Base-by-base conservation (phyloP, 2,113 vertebrate species). In the Chelonoidis abingdonii region DNA sequence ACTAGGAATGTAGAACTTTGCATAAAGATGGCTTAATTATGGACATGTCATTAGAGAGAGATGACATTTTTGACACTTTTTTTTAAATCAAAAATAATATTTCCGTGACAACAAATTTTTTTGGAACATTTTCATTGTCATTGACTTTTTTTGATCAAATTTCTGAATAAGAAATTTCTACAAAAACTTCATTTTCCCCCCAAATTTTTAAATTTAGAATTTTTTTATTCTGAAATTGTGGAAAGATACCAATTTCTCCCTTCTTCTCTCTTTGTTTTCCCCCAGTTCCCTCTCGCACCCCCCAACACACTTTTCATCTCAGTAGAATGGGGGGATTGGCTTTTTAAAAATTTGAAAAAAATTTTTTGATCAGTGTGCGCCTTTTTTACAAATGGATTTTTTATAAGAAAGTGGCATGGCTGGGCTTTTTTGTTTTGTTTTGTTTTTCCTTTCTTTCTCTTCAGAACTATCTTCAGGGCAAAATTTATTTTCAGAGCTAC, bases 391-490 rank as follows among this genome's bases (percentile, higher is more conserved):
- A 90, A 92, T 89, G 76, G 12, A 27, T 54, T n/a, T 94, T 94
- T 94, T 16, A 1, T 85, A 78, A 86, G 75, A 75, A 93, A 93
- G 86, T 78, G 10, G 2, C 72, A 88, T 10, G 92, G 8, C 12
- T 88, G 84, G 16, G 59, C 27, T 62, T 35, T 62, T 31, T 53
- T 54, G 53, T 53, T 53, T 53, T 17, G 7, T 0, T 62, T 93
- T 79, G 86, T 53, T 92, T 85, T 83, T 94, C 41, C 38, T 19
- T 6, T 78, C 92, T 84, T 1, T 24, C 41, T 92, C 49, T 92
- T 84, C 83, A 84, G 35, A 56, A 89, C 84, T 95, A 62, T 87
- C 95, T 91, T 49, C 44, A 94, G 90, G 89, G 83, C 85, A 96
- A 93, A 83, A 29, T 27, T 83, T 52, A 89, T 38, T 62, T 93